Percentiles rank a stretch among this genome's conserved stretches.
These are phyloP conservation scores for Cryptoblepharus egeriae DNA, from an alignment of 2,797 vertebrate genomes.

Conservation along the genomic window DNA sequence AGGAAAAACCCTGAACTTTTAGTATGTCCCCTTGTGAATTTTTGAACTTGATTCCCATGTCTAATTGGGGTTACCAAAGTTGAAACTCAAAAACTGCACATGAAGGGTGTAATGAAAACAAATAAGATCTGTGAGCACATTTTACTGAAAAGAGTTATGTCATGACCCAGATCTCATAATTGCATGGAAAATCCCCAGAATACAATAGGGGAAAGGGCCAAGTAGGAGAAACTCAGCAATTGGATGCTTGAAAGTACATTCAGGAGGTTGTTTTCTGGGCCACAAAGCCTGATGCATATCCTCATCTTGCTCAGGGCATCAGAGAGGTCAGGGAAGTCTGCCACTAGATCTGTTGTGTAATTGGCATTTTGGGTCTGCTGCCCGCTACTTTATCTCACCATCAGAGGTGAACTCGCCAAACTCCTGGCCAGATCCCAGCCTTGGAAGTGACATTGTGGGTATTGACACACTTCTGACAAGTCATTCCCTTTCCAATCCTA, in stretches of 20 bases:
- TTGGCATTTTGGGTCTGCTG: neutral
- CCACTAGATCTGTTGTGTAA: neutral
- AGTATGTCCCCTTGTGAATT: slow-evolving; percentile 11
- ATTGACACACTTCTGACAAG: neutral
- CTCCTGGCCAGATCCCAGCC: neutral
- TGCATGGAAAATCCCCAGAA: slow-evolving; percentile 35
- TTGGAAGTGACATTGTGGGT: neutral
- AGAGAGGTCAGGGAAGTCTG: neutral
- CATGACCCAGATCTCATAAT: slow-evolving; percentile 56
- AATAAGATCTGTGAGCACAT: slow-evolving; percentile 27
- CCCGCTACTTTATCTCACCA: neutral
- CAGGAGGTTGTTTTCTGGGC: neutral
- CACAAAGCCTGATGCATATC: neutral
- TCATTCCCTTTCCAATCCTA: neutral
- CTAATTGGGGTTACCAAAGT: slow-evolving; percentile 40
- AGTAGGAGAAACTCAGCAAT: neutral
- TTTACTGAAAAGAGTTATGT: slow-evolving; percentile 26
- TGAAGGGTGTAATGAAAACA: slow-evolving; percentile 20
- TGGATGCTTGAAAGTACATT: neutral
- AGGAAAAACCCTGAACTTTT: slow-evolving; percentile 25
- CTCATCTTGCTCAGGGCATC: neutral
- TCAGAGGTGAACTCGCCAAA: neutral
- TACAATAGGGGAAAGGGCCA: neutral
- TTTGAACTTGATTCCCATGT: slow-evolving; percentile 43
- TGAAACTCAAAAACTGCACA: slow-evolving; percentile 27